Conservation (phyloP, 2,888 invertebrate species). For the Rhingia rostrata region DNA sequence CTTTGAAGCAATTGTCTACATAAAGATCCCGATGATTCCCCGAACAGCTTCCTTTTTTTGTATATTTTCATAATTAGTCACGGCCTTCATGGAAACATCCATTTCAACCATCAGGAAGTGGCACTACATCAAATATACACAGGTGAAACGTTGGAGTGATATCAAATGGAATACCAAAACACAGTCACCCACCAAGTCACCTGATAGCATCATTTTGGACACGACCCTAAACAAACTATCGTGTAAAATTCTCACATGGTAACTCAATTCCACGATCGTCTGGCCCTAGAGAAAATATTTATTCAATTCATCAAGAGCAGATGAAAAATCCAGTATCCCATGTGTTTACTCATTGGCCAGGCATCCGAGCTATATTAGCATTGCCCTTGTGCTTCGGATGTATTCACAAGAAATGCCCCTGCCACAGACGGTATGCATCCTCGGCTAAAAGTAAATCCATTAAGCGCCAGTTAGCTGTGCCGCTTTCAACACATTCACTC, state of each 20-base stretch:
- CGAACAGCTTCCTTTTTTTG: too few species aligned
- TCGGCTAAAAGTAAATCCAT: slow-evolving; percentile 59
- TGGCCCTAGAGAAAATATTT: slow-evolving; percentile 61
- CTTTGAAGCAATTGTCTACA: too few species aligned
- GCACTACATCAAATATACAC: not conserved
- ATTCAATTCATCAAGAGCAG: slow-evolving; percentile 11
- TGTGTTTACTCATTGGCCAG: slow-evolving; percentile 25
- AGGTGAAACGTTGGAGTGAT: not conserved
- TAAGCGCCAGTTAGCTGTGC: slow-evolving; percentile 67
- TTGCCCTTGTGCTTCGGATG: slow-evolving; percentile 13
- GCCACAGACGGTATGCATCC: slow-evolving; percentile 17
- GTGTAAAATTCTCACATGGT: not conserved
- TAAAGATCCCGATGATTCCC: too few species aligned
- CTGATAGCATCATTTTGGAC: slow-evolving; percentile 17
- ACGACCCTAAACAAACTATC: slow-evolving; percentile 15
- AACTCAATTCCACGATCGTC: slow-evolving; percentile 48
- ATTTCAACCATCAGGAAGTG: too few species aligned
- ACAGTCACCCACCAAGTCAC: not conserved
- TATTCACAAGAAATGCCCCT: slow-evolving; percentile 20
- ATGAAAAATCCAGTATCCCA: not conserved
- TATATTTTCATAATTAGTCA: too few species aligned
- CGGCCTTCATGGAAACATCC: too few species aligned
- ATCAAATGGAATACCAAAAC: not conserved
- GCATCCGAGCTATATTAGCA: not conserved
- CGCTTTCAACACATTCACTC: slow-evolving; percentile 51